These are phyloP conservation scores for Taenioides sp. DNA, from an alignment of 2,797 vertebrate species.

Conservation along the genomic window DNA sequence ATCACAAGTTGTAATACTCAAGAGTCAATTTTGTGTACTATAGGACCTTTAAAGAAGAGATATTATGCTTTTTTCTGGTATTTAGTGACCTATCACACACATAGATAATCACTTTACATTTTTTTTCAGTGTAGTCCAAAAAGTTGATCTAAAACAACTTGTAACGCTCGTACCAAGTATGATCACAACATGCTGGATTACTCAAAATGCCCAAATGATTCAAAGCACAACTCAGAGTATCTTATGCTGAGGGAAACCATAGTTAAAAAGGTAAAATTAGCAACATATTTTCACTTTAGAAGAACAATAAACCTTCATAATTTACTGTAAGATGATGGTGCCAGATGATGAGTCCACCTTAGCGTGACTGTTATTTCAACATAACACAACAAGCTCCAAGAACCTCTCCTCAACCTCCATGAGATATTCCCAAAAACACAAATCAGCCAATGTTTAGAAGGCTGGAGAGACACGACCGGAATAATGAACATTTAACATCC, in stretches of 20 bases:
- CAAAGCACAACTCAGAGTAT: neutral
- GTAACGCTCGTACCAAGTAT: too few relatives aligned
- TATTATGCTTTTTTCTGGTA: too few relatives aligned
- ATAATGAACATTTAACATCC: neutral
- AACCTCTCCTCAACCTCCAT: conserved; percentile 34
- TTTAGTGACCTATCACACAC: too few relatives aligned
- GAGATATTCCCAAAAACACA: conserved; percentile 53
- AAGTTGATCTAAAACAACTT: too few relatives aligned
- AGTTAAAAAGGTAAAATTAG: neutral
- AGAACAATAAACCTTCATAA: neutral
- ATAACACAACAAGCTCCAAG: neutral
- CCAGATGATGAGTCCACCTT: conserved; percentile 43
- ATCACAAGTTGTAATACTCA: too few relatives aligned
- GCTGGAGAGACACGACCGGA: conserved; percentile 39
- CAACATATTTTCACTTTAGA: neutral
- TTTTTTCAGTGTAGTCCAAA: too few relatives aligned
- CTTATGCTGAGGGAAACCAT: too few relatives aligned
- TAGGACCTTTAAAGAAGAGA: too few relatives aligned
- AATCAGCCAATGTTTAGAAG: conserved; percentile 32
- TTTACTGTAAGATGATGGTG: neutral
- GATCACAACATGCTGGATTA: too few relatives aligned
- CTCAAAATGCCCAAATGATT: neutral
- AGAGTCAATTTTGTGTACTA: too few relatives aligned
- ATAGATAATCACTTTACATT: too few relatives aligned
- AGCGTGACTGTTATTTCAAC: conserved; percentile 52